Evolutionary conservation across 2,888 invertebrate species (phyloP).

Genomic region (Urechis unicinctus): DNA sequence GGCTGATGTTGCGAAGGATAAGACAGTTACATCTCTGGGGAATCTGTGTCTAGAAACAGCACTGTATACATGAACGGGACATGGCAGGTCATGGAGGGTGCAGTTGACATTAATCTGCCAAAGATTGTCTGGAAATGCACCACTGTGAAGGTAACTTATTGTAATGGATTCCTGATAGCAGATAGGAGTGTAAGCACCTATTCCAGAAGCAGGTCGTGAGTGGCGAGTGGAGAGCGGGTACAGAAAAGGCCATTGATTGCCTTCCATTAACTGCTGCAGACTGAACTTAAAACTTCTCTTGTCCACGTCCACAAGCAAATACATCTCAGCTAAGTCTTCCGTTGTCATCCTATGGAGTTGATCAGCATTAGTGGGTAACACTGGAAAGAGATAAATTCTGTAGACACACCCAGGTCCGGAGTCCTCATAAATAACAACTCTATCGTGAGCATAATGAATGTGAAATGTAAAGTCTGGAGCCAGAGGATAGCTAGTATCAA

Average conservation of each 20-base stretch:
- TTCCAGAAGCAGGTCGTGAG: conserved; percentile 16
- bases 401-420: conserved; percentile 21
- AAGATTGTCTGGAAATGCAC: conserved; percentile 14
- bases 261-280: conserved; percentile 17
- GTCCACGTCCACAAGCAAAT: conserved; percentile 13
- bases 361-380: conserved; percentile 13
- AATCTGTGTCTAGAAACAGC: conserved; percentile 19
- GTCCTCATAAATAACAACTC: conserved; percentile 23
- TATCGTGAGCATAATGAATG: conserved; percentile 10
- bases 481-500: conserved; percentile 20
- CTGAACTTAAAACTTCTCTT: conserved; percentile 8
- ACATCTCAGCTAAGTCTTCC: conserved; percentile 9
- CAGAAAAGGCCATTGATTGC: conserved; percentile 18
- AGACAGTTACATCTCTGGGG: conserved; percentile 11
- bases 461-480: conserved; percentile 27
- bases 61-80: conserved; percentile 22
- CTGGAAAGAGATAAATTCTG: conserved; percentile 20
- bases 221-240: conserved; percentile 19
- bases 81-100: conserved; percentile 13
- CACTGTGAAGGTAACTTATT: conserved; percentile 13
- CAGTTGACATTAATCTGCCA: conserved; percentile 20
- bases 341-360: conserved; percentile 14
- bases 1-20: background rate
- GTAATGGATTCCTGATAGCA: conserved; percentile 17
- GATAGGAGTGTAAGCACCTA: conserved; percentile 21